Base-by-base conservation (phyloP, 1,140 invertebrate genomes). In the Saccostrea echinata region DNA sequence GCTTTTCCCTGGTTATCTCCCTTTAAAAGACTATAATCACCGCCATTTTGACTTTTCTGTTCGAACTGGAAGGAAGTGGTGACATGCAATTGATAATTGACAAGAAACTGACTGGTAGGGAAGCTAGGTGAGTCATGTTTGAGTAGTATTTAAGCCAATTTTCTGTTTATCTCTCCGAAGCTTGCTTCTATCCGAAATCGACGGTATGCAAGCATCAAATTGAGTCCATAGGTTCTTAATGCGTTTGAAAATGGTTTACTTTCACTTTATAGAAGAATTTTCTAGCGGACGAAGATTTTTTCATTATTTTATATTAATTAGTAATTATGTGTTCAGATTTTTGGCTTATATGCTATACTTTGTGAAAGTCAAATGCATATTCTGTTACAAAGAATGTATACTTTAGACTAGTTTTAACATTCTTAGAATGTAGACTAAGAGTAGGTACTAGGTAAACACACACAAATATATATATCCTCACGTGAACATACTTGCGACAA, bases 191-290 rank as follows among this genome's bases (percentile, higher is more conserved):
- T 61, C 68, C 21, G 57, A 87, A 68, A 33, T 76, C 30, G 27
- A 53, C 71, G 51, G 82, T 27, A 71, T 87, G 81, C 86, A 87
- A 87, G 86, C 86, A 84, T 87, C 86, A 87, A 57, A 43, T 84
- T 87, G 86, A 87, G 30, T 51, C 27, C 52, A 84, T 52, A 68
- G 82, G 61, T 84, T 53, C 27, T 35, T 6, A 11, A 24, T 86
- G 86, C 64, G 86, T 83, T 87, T 87, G 82, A 24, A 84, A n/a
- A 51, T 16, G 21, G 4, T 13, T 30, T 87, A 87, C 86, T 87
- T 87, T 87, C 86, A 57, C 18, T 87, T 87, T 76, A 68, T 84
- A 8, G 43, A 43, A 8, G 43, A 43, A 43, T 8, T 43, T 43
- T 43, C 9, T 43, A 43, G 1, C 4, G 43, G 43, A 43, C 43